phyloP scores from a whole-genome alignment of 2,888 invertebrate species.

The Melanotus villosus region DNA sequence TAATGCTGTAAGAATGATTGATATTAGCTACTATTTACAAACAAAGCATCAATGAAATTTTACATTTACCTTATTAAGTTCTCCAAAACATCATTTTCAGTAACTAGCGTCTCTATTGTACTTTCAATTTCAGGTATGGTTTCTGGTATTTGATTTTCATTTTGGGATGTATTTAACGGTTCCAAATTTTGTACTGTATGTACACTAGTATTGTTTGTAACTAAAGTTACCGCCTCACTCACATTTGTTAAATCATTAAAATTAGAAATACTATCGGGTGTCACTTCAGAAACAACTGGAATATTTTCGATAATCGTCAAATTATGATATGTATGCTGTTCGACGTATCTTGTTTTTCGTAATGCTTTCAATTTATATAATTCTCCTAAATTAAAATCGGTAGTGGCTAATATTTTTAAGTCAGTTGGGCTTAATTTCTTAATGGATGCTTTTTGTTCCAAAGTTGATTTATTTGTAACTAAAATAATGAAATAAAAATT shows the following conservation, averaged over 20 bases:
- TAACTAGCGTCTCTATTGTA: background rate
- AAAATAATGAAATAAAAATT: conserved; percentile 48
- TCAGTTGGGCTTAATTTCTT: conserved; percentile 78
- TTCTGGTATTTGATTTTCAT: background rate
- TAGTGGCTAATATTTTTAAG: conserved; percentile 75
- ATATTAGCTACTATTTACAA: background rate
- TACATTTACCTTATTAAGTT: conserved; percentile 31
- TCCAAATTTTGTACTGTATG: background rate
- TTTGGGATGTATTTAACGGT: background rate
- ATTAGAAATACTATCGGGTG: background rate
- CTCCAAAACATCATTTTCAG: conserved; percentile 29
- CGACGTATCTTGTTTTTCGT: conserved; percentile 50
- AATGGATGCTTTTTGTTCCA: conserved; percentile 78
- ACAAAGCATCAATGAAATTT: background rate
- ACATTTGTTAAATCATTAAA: background rate
- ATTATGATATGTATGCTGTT: conserved; percentile 64
- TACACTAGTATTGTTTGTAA: background rate
- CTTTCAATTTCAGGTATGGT: background rate
- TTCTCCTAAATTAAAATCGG: conserved; percentile 72
- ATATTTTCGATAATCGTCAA: conserved; percentile 53
- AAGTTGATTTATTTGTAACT: conserved; percentile 78
- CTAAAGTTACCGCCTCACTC: background rate
- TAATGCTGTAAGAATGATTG: background rate
- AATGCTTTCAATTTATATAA: conserved; percentile 71
- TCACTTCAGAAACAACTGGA: conserved; percentile 25